Conservation (phyloP, 1,140 invertebrate genomes). For the Stratiolaelaps scimitus region DNA sequence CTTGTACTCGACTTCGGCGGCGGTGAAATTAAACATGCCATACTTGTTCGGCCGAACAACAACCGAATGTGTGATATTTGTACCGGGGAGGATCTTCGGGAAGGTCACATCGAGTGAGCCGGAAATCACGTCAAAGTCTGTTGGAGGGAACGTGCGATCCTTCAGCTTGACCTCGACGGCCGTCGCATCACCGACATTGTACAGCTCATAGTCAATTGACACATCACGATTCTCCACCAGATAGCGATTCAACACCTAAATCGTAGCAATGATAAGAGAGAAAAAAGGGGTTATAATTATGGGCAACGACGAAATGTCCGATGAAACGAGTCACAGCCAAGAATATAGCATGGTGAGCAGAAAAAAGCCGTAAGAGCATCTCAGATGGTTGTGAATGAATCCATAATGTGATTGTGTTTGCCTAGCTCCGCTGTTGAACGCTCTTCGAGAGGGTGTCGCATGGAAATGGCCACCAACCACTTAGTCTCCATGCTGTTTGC, state of each 20-base stretch:
- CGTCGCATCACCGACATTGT: conserved; percentile 54
- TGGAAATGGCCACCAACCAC: no score
- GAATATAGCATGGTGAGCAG: no score
- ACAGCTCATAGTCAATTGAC: conserved; percentile 64
- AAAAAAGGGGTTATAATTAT: no score
- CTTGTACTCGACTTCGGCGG: conserved; percentile 80
- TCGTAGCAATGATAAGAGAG: no score
- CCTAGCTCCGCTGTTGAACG: no score
- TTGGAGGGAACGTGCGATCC: conserved; percentile 75
- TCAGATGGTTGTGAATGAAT: no score
- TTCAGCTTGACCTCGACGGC: conserved; percentile 74
- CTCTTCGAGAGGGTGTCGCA: no score
- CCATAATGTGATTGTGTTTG: no score
- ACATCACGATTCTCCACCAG: conserved; percentile 96
- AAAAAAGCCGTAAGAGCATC: no score
- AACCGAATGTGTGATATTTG: conserved; percentile 85
- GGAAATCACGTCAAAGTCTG: conserved; percentile 71
- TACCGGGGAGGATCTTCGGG: conserved; percentile 74
- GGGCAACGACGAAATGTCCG: no score
- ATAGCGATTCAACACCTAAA: conserved; percentile 69
- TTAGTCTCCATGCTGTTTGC: no score
- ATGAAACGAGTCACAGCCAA: no score
- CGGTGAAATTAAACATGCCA: conserved; percentile 86
- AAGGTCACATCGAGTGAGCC: conserved; percentile 69
- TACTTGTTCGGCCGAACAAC: conserved; percentile 74